These are phyloP conservation scores for Ashinkailepas kermadecensis DNA, from an alignment of 2,888 invertebrate genomes.

Conservation along the genomic window DNA sequence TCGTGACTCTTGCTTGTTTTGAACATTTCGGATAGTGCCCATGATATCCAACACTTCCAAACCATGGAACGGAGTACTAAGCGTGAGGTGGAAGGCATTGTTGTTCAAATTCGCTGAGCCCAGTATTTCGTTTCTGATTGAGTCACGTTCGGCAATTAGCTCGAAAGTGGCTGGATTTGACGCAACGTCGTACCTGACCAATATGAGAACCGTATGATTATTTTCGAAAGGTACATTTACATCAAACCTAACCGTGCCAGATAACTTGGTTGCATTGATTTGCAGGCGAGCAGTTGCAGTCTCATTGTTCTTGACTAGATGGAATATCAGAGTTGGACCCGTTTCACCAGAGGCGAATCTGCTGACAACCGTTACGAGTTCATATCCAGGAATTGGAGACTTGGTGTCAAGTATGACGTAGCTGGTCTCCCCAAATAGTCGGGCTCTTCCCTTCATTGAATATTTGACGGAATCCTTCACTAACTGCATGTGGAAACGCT, in stretches of 20 bases:
- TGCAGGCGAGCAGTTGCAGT: background rate
- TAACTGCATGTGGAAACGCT: background rate
- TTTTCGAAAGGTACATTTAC: background rate
- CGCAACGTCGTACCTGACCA: background rate
- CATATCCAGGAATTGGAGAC: background rate
- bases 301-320: background rate
- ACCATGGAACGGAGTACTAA: background rate
- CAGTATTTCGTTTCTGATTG: background rate
- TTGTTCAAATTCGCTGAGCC: background rate
- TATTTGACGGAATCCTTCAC: background rate
- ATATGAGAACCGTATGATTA: background rate
- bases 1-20: too few species aligned
- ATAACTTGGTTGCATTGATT: background rate
- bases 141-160: background rate
- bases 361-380: background rate
- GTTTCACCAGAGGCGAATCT: too few species aligned
- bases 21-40: too few species aligned
- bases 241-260: background rate
- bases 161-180: background rate
- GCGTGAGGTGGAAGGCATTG: background rate
- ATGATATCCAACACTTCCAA: background rate
- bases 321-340: background rate
- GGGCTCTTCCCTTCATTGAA: background rate
- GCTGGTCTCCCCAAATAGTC: background rate
- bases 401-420: background rate